Evolutionary conservation across 2,888 invertebrate genomes (phyloP).

Genomic region (Omphaloscelis lunosa): DNA sequence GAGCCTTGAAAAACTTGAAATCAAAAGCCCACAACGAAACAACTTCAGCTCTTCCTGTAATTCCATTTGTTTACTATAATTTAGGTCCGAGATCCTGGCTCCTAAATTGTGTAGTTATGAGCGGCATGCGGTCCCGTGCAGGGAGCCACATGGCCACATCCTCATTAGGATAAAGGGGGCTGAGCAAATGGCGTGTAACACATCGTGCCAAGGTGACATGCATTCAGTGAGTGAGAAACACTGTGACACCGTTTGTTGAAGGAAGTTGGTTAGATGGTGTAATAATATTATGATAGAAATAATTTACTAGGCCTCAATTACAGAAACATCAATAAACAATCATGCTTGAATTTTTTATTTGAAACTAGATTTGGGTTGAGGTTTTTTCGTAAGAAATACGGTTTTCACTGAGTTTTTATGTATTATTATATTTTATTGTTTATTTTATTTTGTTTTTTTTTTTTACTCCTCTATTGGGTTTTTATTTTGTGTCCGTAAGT

Average conservation of each 20-base stretch:
- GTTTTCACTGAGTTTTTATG: too few relatives aligned
- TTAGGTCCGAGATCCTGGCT: conserved; percentile 65
- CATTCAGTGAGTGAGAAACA: conserved; percentile 58
- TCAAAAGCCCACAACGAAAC: not conserved
- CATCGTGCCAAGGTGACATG: conserved; percentile 80
- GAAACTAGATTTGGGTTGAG: too few relatives aligned
- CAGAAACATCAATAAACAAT: too few relatives aligned
- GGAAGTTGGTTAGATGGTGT: conserved; percentile 23
- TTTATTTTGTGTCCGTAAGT: too few relatives aligned
- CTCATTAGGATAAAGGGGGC: conserved; percentile 77
- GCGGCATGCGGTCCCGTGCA: conserved; percentile 70
- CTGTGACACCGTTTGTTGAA: conserved; percentile 37
- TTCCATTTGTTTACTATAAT: conserved; percentile 62
- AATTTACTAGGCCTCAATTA: too few relatives aligned
- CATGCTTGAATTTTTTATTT: too few relatives aligned
- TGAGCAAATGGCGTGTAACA: conserved; percentile 84
- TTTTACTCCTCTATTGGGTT: too few relatives aligned
- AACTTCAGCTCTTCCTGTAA: conserved; percentile 30
- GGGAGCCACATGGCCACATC: conserved; percentile 81
- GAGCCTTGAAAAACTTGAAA: not conserved
- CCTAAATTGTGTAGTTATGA: conserved; percentile 74
- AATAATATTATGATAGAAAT: conserved; percentile 5
- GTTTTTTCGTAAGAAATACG: too few relatives aligned
- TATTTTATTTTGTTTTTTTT: too few relatives aligned
- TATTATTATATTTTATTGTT: too few relatives aligned